phyloP scores from a whole-genome alignment of 2,888 invertebrate genomes.

The Ellobium chinense region DNA sequence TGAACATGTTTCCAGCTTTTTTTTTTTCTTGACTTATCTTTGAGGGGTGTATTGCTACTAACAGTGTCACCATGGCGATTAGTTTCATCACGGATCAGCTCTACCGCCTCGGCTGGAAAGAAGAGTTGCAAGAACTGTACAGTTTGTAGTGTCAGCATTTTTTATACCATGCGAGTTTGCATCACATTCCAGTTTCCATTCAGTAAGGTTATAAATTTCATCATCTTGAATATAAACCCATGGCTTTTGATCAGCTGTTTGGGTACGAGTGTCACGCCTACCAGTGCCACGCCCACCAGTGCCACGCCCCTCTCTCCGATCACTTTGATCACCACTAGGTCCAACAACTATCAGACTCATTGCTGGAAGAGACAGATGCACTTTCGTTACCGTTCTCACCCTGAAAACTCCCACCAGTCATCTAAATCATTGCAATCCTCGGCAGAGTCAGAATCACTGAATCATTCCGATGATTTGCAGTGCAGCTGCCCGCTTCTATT shows the following conservation, averaged over 20 bases:
- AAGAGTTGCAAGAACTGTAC: slow-evolving; percentile 43
- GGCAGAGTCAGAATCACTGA: background rate
- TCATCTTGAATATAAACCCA: background rate
- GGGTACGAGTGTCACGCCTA: background rate
- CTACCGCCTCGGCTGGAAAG: slow-evolving; percentile 43
- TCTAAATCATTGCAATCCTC: background rate
- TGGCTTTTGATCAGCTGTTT: background rate
- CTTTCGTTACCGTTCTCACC: background rate
- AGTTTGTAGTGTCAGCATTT: background rate
- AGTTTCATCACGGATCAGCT: slow-evolving; percentile 42
- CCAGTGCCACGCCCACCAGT: background rate
- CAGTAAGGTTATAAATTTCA: background rate
- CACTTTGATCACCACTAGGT: background rate
- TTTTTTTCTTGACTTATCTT: background rate
- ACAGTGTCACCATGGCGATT: slow-evolving; percentile 45
- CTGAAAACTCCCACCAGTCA: background rate
- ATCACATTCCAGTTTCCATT: background rate
- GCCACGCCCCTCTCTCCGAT: background rate
- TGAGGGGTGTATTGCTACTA: slow-evolving; percentile 24
- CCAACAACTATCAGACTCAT: too few species aligned
- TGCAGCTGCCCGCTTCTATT: too few species aligned
- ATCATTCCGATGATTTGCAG: background rate
- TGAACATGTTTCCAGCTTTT: slow-evolving; percentile 26
- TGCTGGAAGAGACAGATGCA: too few species aligned
- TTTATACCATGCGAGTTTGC: background rate